These are phyloP conservation scores for Zosterops borbonicus DNA, from an alignment of 2,113 vertebrate species.

Conservation along the genomic window DNA sequence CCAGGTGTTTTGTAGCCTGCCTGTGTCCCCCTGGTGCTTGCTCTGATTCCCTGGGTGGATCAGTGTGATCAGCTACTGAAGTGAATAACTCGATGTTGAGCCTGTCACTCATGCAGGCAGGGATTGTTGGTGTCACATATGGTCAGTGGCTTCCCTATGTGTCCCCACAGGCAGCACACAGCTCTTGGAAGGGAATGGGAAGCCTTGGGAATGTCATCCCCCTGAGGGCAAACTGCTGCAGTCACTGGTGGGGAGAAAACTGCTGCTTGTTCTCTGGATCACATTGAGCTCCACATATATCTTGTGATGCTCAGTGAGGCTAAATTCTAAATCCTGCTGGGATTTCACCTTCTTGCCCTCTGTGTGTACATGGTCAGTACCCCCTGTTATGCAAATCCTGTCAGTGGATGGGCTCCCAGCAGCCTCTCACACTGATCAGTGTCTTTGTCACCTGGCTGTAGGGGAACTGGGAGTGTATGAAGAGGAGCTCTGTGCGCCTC, in stretches of 20 bases:
- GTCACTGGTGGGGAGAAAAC: background rate
- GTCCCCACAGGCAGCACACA: rapidly evolving
- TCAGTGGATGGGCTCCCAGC: background rate
- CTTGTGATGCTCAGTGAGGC: background rate
- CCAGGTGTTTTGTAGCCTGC: background rate
- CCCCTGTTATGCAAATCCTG: background rate
- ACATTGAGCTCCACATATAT: rapidly evolving
- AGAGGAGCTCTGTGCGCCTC: background rate
- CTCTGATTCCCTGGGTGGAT: background rate
- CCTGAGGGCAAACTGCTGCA: background rate
- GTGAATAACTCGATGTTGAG: background rate
- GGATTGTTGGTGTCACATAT: background rate
- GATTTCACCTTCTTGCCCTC: constrained; percentile 10
- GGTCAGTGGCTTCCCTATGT: background rate
- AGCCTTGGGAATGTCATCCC: background rate
- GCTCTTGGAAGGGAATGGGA: background rate
- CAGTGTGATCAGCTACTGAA: background rate
- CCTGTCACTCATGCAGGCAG: background rate
- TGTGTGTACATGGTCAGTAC: background rate
- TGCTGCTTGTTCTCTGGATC: background rate
- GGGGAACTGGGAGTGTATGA: background rate
- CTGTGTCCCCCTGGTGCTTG: background rate
- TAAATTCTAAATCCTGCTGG: background rate
- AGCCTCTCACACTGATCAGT: background rate
- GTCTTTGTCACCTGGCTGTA: background rate